phyloP scores from a whole-genome alignment of 2,797 vertebrate species.

The Anableps anableps region DNA sequence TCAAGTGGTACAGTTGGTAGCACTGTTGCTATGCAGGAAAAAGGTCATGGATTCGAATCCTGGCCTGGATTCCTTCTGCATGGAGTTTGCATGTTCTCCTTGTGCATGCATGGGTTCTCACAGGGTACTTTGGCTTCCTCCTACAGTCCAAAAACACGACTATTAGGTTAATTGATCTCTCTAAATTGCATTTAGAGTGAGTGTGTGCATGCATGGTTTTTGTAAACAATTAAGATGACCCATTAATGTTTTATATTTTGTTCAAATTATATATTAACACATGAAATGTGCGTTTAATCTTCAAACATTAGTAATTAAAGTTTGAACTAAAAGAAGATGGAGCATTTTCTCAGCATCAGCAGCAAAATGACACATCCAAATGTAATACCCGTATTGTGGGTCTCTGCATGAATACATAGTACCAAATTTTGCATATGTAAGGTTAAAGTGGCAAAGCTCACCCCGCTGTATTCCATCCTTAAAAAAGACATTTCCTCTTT shows the following conservation, averaged over 20 bases:
- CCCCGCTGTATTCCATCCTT: constrained; percentile 72
- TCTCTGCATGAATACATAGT: constrained; percentile 65
- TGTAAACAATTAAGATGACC: neutral
- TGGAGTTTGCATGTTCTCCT: neutral
- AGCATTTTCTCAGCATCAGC: constrained; percentile 29
- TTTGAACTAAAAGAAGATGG: neutral
- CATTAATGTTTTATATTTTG: neutral
- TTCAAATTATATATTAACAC: neutral
- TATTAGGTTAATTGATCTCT: no score
- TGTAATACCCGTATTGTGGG: constrained; percentile 63
- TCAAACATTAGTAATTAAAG: constrained; percentile 8
- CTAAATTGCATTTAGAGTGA: no score
- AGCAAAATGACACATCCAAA: constrained; percentile 79
- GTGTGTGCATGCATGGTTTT: neutral
- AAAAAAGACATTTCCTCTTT: constrained; percentile 69
- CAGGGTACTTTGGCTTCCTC: no score
- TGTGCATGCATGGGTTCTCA: no score
- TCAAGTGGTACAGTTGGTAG: neutral
- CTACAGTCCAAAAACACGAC: no score
- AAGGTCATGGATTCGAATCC: neutral
- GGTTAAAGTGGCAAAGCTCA: constrained; percentile 73
- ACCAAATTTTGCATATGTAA: constrained; percentile 78
- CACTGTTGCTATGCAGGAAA: neutral
- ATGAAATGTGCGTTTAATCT: neutral
- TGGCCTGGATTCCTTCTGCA: neutral